Conservation (phyloP, 2,113 vertebrate species). For the Cyanoliseus patagonus region DNA sequence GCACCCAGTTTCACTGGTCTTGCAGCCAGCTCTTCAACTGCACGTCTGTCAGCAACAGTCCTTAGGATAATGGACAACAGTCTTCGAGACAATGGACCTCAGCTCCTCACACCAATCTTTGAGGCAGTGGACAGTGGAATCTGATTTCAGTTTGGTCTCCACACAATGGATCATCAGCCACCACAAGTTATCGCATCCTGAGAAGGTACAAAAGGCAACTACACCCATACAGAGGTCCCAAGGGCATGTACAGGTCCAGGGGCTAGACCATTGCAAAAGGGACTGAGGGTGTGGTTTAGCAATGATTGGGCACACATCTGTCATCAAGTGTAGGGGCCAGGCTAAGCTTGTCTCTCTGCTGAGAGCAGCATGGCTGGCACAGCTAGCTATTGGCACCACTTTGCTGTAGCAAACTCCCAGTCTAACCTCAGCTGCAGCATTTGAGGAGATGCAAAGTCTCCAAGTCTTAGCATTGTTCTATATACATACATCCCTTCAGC, state of each 20-base stretch:
- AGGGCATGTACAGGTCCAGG: not conserved
- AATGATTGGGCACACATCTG: not conserved
- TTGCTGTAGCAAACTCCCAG: not conserved
- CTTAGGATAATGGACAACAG: not conserved
- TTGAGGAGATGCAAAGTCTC: not conserved
- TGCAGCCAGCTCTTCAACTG: not conserved
- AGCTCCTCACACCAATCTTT: not conserved
- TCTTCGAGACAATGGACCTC: not conserved
- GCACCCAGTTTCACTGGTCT: not conserved
- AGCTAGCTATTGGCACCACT: not conserved
- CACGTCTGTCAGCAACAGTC: not conserved
- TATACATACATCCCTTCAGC: not conserved
- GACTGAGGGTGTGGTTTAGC: not conserved
- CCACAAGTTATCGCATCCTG: not conserved
- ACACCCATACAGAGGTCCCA: fast-evolving
- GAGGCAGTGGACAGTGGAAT: not conserved
- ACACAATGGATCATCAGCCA: not conserved
- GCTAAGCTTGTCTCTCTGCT: not conserved
- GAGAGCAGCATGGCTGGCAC: not conserved
- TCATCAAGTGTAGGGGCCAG: not conserved
- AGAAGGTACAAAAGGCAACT: not conserved
- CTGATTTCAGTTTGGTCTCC: not conserved
- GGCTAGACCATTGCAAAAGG: not conserved
- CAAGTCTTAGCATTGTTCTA: not conserved
- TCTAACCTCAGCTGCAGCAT: not conserved